These are phyloP conservation scores for Rhabdornis inornatus DNA, from an alignment of 2,113 vertebrate genomes.

Conservation along the genomic window DNA sequence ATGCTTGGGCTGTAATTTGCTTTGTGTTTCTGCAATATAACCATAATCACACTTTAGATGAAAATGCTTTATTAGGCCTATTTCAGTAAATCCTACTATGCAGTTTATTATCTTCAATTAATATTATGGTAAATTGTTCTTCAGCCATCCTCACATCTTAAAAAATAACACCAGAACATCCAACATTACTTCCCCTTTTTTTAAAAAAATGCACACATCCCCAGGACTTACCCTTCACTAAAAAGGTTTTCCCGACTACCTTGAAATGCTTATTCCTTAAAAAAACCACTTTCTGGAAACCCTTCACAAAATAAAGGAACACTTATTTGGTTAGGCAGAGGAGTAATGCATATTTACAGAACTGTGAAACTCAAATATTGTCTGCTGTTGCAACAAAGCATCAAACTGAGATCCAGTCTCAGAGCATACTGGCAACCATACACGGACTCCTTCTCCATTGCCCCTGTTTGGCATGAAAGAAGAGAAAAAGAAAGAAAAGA, in stretches of 20 bases:
- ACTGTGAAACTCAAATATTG: background rate
- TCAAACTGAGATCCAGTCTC: background rate
- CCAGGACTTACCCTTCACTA: background rate
- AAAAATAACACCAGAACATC: background rate
- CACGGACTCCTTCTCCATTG: background rate
- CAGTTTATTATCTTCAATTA: background rate
- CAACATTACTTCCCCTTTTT: background rate
- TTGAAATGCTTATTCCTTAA: background rate
- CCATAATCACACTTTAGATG: background rate
- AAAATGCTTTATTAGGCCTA: background rate
- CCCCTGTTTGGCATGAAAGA: background rate
- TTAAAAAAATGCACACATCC: background rate
- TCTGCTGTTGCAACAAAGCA: background rate
- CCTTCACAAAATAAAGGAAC: background rate
- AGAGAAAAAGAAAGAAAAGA: background rate
- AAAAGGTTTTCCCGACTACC: background rate
- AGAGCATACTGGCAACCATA: background rate
- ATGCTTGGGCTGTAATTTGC: background rate
- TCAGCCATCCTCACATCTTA: background rate
- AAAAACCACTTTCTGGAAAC: background rate
- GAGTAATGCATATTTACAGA: background rate
- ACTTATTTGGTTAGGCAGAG: background rate
- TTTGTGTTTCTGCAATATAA: background rate
- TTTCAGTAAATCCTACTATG: background rate
- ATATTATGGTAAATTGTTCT: background rate